Percentiles rank a stretch among this genome's conserved stretches.
Evolutionary conservation across 2,888 invertebrate species (phyloP).

Genomic region (Leucophenga maculata): DNA sequence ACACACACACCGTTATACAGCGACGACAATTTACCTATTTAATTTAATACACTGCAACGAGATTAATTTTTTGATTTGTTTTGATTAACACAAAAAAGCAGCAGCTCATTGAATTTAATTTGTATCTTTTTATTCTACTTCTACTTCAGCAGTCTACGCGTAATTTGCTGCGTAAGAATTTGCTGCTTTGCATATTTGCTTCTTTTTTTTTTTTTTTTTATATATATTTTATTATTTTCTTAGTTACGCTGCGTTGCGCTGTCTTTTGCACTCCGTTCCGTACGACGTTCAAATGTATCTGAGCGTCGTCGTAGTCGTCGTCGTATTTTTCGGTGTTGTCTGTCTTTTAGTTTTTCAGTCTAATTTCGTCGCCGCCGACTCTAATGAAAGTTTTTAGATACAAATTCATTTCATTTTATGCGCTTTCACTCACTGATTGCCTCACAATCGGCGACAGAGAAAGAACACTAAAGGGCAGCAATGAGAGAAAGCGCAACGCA

Average conservation of each 20-base stretch:
- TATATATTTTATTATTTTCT: constrained; percentile 45
- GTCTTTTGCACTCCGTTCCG: constrained; percentile 51
- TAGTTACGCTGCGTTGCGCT: constrained; percentile 35
- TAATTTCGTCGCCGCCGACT: constrained; percentile 27
- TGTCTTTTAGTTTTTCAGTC: constrained; percentile 27
- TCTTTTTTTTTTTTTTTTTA: constrained; percentile 37
- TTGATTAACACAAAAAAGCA: not conserved
- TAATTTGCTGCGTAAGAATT: constrained; percentile 30
- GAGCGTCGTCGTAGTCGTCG: constrained; percentile 37
- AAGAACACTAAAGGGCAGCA: not conserved
- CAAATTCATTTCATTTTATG: constrained; percentile 32
- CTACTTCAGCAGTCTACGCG: not conserved
- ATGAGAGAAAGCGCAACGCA: not conserved
- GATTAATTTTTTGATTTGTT: constrained; percentile 1
- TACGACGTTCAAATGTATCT: constrained; percentile 23
- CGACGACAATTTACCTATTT: constrained; percentile 3
- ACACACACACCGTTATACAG: not conserved
- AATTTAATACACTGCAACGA: constrained; percentile 9
- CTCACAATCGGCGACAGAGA: not conserved
- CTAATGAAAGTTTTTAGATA: constrained; percentile 57
- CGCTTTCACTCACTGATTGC: constrained; percentile 29
- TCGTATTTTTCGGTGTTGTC: constrained; percentile 13
- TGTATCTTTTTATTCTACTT: not conserved
- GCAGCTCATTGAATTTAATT: not conserved
- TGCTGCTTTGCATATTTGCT: not conserved